Evolutionary conservation across 2,888 invertebrate species (phyloP), one percentile per base, ranked within the genome.

Genomic region (Xylota sylvarum): DNA sequence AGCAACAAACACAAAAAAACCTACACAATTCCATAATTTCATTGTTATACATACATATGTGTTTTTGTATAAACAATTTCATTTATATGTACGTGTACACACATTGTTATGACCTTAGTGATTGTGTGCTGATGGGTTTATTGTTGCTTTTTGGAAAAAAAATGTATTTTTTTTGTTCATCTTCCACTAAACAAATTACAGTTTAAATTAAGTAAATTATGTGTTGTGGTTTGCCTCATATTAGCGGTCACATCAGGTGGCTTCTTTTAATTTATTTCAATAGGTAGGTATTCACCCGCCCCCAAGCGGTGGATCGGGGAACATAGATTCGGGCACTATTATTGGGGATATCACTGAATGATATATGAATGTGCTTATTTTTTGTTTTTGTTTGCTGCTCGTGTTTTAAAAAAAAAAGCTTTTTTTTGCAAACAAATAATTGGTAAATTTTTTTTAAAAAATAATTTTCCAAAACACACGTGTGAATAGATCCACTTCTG

Each of bases 181-280:
- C 30, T 58, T 62, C 37, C 5, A 5, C n/a, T 43, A n/a, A 40
- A 43, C 60, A 62, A 62, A 62, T 62, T 62, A 62, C 30, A 62
- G n/a, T 6, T 43, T 62, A 30, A 62, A 62, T 62, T 62, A 30
- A 43, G 62, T 35, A 27, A 62, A 62, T 43, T 62, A 62, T 62
- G 62, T 10, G 43, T n/a, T 27, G 43, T 4, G 27, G 14, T 40
- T 5, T 19, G 9, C 5, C 27, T 27, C 12, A 14, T 27, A 43
- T 14, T 43, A n/a, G 62, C 40, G 40, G 62, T 43, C 62, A 30
- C 43, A 62, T 62, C 62, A 14, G 43, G 43, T 62, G 40, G 62
- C 43, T 43, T 14, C 27, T 9, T 62, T 27, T 27, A 5, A 27
- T 27, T 43, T 40, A 14, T 30, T 19, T 50, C 19, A 9, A 4